Conservation (phyloP, 2,797 vertebrate species). For the Channallabes apus region DNA sequence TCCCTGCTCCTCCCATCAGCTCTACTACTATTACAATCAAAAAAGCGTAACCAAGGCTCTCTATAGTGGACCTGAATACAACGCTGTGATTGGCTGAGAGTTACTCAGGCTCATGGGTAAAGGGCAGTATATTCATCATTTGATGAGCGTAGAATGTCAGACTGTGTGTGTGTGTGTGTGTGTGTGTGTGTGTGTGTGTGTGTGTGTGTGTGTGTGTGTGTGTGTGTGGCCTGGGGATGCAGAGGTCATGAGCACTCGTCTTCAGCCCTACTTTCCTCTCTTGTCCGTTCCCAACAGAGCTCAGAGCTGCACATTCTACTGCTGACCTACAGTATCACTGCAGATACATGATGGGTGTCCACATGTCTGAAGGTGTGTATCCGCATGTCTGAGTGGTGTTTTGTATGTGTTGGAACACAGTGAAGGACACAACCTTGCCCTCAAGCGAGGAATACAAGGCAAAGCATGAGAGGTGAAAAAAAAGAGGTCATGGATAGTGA, state of each 20-base stretch:
- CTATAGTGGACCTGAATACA: conserved; percentile 22
- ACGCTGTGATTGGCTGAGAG: conserved; percentile 59
- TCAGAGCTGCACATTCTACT: conserved; percentile 65
- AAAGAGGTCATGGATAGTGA: conserved; percentile 24
- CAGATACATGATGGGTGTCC: conserved; percentile 69
- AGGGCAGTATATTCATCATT: conserved; percentile 68
- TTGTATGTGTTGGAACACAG: conserved; percentile 14
- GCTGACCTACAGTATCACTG: conserved; percentile 67
- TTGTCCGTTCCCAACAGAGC: conserved; percentile 63
- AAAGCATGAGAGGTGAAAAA: background rate
- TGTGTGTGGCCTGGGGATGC: conserved; percentile 55
- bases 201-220: conserved; percentile 52
- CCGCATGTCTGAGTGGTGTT: conserved; percentile 45
- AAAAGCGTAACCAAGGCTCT: conserved; percentile 33
- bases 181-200: no score
- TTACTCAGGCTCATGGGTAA: conserved; percentile 58
- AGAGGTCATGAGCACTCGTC: conserved; percentile 58
- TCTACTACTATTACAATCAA: background rate
- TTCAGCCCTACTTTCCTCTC: conserved; percentile 56
- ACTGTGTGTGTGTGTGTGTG: conserved; percentile 44
- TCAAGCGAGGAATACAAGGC: background rate
- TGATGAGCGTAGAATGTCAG: conserved; percentile 67
- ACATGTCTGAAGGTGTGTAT: conserved; percentile 31
- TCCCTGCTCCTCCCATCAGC: background rate
- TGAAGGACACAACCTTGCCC: conserved; percentile 27